Evolutionary conservation across 2,113 vertebrate species (phyloP).

Genomic region (Phoxinus phoxinus): DNA sequence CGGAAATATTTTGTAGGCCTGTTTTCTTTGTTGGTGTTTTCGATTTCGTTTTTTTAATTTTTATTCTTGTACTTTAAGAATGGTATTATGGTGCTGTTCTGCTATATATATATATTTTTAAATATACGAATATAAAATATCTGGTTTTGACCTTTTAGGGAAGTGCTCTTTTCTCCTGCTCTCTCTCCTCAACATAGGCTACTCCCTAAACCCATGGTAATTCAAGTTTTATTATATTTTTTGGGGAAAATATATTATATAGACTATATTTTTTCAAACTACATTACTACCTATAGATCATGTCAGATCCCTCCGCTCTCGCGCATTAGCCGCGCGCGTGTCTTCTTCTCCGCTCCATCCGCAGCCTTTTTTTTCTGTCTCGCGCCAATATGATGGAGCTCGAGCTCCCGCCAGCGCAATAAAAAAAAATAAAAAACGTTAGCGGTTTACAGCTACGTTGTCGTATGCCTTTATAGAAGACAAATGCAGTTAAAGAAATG

Average conservation of each 20-base stretch:
- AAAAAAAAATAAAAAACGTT: neutral
- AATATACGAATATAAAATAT: neutral
- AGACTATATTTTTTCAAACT: neutral
- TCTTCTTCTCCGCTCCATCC: neutral
- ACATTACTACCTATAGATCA: neutral
- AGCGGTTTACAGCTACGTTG: neutral
- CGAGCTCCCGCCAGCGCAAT: neutral
- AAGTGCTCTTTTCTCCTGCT: neutral
- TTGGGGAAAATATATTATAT: neutral
- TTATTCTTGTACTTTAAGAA: neutral
- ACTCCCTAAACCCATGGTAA: neutral
- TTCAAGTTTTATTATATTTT: neutral
- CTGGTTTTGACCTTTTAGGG: neutral
- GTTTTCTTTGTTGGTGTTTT: neutral
- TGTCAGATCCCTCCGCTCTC: neutral
- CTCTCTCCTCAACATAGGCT: no score
- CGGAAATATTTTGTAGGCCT: neutral
- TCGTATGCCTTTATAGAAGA: neutral
- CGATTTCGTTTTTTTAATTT: neutral
- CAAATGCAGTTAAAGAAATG: neutral
- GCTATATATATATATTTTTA: neutral
- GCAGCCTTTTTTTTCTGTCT: constrained; percentile 20
- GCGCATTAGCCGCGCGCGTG: neutral
- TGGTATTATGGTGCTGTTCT: neutral
- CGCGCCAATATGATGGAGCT: neutral